Base-by-base conservation (phyloP, 2,113 vertebrate genomes). In the Zosterops lateralis region DNA sequence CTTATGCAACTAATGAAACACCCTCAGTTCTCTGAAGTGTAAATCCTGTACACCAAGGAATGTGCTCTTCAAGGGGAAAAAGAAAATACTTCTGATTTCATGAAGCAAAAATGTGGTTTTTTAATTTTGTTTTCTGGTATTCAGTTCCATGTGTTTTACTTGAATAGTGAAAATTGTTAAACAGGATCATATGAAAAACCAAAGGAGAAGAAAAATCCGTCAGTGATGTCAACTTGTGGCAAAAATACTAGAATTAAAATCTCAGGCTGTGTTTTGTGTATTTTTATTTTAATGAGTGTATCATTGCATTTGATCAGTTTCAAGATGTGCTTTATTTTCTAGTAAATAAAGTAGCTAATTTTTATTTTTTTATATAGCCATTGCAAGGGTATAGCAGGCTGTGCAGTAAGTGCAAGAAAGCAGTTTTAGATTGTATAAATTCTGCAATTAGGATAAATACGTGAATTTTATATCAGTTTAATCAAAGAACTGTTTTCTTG, bases 231-330 rank as follows among this genome's bases (percentile, higher is more conserved):
- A 87, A 51, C 81, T 93, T 1, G 0, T 89, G 93, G 71, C 83
- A 91, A 91, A 94, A 94, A 88, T 91, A 80, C 72, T 95, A 85
- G 48, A 93, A 80, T 75, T 79, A 73, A 92, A 95, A 95, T 96
- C 95, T 96, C 95, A 97, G 95, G 96, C 93, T 95, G 34, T 92
- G 31, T 95, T 93, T 88, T 93, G 38, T 95, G 56, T 94, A 71
- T 94, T 91, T 92, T 95, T 91, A 91, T 95, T 96, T 92, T 80
- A 70, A 82, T 56, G 84, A 76, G 84, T 65, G 57, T 90, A 91
- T 95, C 72, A 45, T 86, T 92, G 72, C 72, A 25, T 90, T 32
- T 72, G 82, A 86, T 91, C 64, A 4, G n/a, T 90, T 91, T 85
- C 66, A 72, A 85, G 77, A 54, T 1, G 10, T 62, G 60, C 74